Conservation (phyloP, 2,888 invertebrate species). For the Mantis religiosa region DNA sequence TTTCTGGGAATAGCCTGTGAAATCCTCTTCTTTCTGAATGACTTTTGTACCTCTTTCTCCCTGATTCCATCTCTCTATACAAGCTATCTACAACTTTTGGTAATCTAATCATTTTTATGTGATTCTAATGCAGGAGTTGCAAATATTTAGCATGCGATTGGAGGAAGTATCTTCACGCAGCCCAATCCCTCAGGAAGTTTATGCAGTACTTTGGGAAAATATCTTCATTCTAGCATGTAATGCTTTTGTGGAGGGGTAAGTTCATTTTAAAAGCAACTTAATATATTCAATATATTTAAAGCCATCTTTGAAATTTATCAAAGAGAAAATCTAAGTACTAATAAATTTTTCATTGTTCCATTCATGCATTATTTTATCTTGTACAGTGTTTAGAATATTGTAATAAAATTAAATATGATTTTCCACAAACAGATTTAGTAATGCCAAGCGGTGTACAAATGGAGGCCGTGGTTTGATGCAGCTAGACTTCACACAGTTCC, state of each 20-base stretch:
- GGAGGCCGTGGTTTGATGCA: conserved; percentile 97
- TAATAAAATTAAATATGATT: conserved; percentile 12
- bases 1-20: too few relatives aligned
- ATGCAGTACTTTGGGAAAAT: conserved; percentile 78
- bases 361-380: background rate
- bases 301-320: too few relatives aligned
- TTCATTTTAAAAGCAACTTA: conserved; percentile 1
- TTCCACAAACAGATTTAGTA: conserved; percentile 64
- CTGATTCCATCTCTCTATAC: too few relatives aligned
- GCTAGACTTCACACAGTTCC: conserved; percentile 91
- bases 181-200: conserved; percentile 65
- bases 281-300: background rate
- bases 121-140: conserved; percentile 55
- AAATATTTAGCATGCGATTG: conserved; percentile 73
- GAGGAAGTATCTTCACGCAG: conserved; percentile 68
- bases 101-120: background rate
- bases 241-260: conserved; percentile 86
- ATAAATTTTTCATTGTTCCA: background rate
- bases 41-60: too few relatives aligned
- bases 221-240: conserved; percentile 81
- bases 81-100: background rate
- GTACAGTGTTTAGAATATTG: conserved; percentile 14
- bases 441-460: conserved; percentile 89
- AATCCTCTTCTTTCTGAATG: too few relatives aligned
- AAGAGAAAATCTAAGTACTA: too few relatives aligned